Evolutionary conservation across 1,140 invertebrate genomes (phyloP), one percentile per base, ranked within the genome.

Genomic region (Euglossa dilemma): DNA sequence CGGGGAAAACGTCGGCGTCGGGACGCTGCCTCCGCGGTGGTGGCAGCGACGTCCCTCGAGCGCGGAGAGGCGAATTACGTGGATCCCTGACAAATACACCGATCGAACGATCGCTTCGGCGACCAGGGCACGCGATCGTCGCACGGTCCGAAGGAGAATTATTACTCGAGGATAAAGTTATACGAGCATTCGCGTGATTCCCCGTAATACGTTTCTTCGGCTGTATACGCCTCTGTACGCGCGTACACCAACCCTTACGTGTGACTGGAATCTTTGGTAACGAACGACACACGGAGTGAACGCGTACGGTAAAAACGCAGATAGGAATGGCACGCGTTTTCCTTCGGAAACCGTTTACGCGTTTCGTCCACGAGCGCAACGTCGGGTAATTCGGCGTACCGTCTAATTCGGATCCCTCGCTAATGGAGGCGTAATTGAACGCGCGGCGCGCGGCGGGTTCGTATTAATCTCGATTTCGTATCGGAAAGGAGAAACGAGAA

Each of bases 121-220:
- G 14, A n/a, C 25, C 54, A 23, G 8, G 52, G 52, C 63, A 45
- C 28, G 36, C 7, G 43, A 56, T 23, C 20, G 36, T 75, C 56
- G 18, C n/a, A 36, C 59, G 12, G 11, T 63, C 9, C 8, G 59
- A 36, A 54, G 66, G 25, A 52, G 73, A 23, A 69, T 73, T 77
- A 72, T 59, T 36, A 36, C 36, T 75, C 14, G 52, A 43, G 52
- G 25, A 66, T 72, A 45, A 84, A 63, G 57, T 86, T 84, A 64
- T 56, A 72, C 28, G 63, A 72, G 25, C 74, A 56, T 14, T 86
- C 71, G 83, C 85, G 73, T 82, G 83, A 85, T 85, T 80, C 25
- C 20, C 28, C 56, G 59, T 69, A 81, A 85, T 82, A 74, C 50
- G 43, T 85, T 81, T 75, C 64, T 16, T 6, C 59, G 43, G 25